Evolutionary conservation across 1,140 invertebrate species (phyloP).

Genomic region (Amphibalanus amphitrite): DNA sequence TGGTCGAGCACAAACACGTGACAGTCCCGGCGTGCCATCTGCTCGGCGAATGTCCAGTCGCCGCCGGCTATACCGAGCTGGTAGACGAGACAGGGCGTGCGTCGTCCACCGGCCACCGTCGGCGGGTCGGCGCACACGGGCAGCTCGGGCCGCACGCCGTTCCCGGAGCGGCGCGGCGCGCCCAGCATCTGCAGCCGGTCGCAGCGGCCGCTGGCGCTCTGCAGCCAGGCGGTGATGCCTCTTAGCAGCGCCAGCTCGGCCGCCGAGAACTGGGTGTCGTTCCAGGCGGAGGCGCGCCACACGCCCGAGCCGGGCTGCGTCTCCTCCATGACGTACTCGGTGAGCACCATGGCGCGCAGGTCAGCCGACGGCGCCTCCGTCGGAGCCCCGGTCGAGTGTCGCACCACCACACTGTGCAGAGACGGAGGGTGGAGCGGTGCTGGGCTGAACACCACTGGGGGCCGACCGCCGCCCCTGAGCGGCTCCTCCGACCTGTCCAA

Average conservation of each 20-base stretch:
- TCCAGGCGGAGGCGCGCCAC: neutral
- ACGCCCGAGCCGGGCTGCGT: neutral
- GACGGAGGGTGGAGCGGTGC: too few species aligned
- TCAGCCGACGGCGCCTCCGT: too few species aligned
- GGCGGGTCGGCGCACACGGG: neutral
- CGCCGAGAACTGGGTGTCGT: neutral
- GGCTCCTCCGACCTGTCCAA: too few species aligned
- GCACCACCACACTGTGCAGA: too few species aligned
- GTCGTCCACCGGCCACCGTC: too few species aligned
- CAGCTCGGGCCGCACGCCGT: neutral
- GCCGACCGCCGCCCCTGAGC: too few species aligned
- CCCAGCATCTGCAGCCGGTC: neutral
- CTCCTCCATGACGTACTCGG: neutral
- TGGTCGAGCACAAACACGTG: neutral
- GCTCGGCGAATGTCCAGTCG: neutral
- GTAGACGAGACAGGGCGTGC: neutral
- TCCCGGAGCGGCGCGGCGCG: too few species aligned
- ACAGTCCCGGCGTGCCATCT: neutral
- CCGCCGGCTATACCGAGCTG: neutral
- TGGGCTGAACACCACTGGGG: too few species aligned
- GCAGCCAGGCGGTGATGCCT: neutral
- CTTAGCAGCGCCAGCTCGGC: neutral
- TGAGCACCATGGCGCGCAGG: neutral
- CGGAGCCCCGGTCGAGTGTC: too few species aligned
- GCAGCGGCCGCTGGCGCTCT: neutral